Evolutionary conservation across 2,888 invertebrate genomes (phyloP), one percentile per base, ranked within the genome.

Genomic region (Leptinotarsa rubiginosa): DNA sequence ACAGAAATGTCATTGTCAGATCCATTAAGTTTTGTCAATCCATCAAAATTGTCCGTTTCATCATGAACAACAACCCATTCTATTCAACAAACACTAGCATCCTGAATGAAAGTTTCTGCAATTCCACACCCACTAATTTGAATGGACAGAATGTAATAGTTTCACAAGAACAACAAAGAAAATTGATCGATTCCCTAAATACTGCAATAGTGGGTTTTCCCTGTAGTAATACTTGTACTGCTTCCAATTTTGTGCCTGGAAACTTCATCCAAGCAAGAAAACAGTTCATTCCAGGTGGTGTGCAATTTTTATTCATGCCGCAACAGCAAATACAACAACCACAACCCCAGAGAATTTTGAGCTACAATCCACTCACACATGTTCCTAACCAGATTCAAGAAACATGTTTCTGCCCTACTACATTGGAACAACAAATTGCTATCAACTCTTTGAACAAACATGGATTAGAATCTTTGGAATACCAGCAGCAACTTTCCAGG

Each of bases 141-240:
- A 80, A 80, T 31, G 81, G 80, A n/a, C 82, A 82, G 70, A 80
- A 81, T 62, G 79, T 83, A 12, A 72, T 83, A 22, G 73, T 82
- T 50, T 82, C 82, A 1, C 82, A 83, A 78, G 83, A 80, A 69
- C 82, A 83, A 69, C 81, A 84, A 69, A 78, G 82, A 65, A 82
- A 79, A 73, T 70, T 83, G 49, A 80, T 66, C 65, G 83, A 84
- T 73, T 79, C 78, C 20, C 68, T 81, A 2, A 81, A 80, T n/a
- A 84, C 83, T 16, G 79, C 83, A 7, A 78, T 85, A 47, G 72
- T 74, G 13, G 81, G 78, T 22, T 70, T 77, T 71, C 76, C 77
- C 13, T 73, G 52, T 25, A 62, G 70, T 22, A 72, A 72, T 50
- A 15, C 59, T n/a, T 18, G 22, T 66, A 22, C 68, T 49, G 52